Evolutionary conservation across 1,140 invertebrate genomes (phyloP), one percentile per base, ranked within the genome.

Genomic region (Limonius californicus): DNA sequence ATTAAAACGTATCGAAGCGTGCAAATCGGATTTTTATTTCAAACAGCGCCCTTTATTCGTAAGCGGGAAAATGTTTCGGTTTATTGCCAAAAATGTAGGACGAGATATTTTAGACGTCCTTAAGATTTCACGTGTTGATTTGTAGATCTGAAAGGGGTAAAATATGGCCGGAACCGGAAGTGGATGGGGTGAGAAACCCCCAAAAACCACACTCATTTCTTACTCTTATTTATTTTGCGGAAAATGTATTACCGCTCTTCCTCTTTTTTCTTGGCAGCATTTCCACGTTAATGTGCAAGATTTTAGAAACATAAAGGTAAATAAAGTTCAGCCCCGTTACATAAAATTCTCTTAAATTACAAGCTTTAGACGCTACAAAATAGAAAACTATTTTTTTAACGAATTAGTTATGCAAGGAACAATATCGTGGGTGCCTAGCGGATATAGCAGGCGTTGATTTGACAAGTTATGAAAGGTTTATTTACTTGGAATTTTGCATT

Each of bases 131-230:
- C 63, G 63, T 65, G 63, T 65, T 65, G 63, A 65, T 65, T 50
- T 58, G 35, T 54, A 62, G 50, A 50, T 27, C 18, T 42, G 27
- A 50, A 62, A 62, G 56, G 63, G 63, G 60, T 62, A 55, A 65
- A 65, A 65, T 65, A 65, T 61, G 45, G 39, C 63, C 63, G 63
- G 63, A 65, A 65, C 12, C 60, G 63, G 63, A 61, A 62, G 63
- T 62, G 50, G 45, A 43, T 30, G 32, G 45, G 60, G 63, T 45
- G 32, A 58, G 59, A 57, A 20, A 39, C 11, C 58, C 63, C 63
- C 55, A 62, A 65, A 64, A 65, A 62, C 55, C 60, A 50, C 45
- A 39, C n/a, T 39, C 35, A 39, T 39, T 39, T 39, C 35, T 50
- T 50, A 50, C 45, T 50, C 45, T 21, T 50, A 50, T 50, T 50